Percentiles rank a stretch among this genome's conserved stretches.
Evolutionary conservation across 2,113 vertebrate species (phyloP).

Genomic region (Thryonomys swinderianus): DNA sequence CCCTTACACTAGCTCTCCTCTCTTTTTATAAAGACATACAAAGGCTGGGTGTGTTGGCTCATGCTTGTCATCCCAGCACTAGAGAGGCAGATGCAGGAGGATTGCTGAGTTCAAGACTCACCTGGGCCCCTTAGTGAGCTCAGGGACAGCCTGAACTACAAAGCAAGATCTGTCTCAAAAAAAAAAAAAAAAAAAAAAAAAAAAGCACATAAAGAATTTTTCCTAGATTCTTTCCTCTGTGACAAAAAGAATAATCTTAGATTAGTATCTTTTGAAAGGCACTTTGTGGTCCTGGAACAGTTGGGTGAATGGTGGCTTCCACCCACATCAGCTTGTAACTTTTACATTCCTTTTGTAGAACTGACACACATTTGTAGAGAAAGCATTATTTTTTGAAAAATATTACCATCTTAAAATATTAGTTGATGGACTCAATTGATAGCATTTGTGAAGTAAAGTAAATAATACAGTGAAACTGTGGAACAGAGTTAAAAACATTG

Average conservation of each 20-base stretch:
- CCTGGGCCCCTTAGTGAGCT: too few relatives aligned
- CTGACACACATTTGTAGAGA: too few relatives aligned
- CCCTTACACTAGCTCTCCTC: rapidly evolving
- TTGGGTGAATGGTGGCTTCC: background rate
- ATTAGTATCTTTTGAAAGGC: background rate
- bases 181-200: too few relatives aligned
- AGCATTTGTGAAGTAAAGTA: constrained; percentile 13
- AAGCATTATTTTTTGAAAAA: background rate
- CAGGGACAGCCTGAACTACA: too few relatives aligned
- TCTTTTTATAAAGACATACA: too few relatives aligned
- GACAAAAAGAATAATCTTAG: background rate
- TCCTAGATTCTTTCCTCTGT: background rate
- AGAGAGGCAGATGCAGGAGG: too few relatives aligned
- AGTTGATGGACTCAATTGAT: background rate
- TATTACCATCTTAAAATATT: background rate
- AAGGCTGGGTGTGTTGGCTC: too few relatives aligned
- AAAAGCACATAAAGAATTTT: background rate
- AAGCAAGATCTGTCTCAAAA: too few relatives aligned
- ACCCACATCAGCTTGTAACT: background rate
- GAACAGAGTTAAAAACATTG: background rate
- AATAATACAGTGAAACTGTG: background rate
- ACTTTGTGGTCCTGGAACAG: background rate
- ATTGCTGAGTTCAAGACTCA: too few relatives aligned
- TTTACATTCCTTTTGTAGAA: too few relatives aligned
- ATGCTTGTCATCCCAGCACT: too few relatives aligned